Conservation (phyloP, 1,140 invertebrate genomes). For the Drosophila kepulauana region DNA sequence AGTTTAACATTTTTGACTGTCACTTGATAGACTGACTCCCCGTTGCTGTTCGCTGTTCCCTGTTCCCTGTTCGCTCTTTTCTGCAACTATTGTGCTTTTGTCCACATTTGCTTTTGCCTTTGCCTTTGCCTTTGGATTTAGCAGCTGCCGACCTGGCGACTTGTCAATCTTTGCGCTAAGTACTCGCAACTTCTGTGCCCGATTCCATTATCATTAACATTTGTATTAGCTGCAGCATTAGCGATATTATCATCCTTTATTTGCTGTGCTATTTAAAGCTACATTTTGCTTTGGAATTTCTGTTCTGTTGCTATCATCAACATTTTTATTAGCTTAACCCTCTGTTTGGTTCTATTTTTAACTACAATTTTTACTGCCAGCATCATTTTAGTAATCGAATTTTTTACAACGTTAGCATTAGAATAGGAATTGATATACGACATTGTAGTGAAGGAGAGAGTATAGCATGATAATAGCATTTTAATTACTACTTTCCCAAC, state of each 20-base stretch:
- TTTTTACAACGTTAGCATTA: no score
- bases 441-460: no score
- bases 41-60: not conserved
- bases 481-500: no score
- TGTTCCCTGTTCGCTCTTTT: not conserved
- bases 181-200: slow-evolving; percentile 10
- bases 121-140: not conserved
- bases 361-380: no score
- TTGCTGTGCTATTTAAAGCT: not conserved
- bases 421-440: no score
- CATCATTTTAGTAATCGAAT: no score
- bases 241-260: not conserved
- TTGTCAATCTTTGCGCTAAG: not conserved
- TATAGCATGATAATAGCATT: no score
- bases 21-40: slow-evolving; percentile 22
- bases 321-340: no score
- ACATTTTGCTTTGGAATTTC: not conserved
- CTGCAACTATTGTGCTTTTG: not conserved
- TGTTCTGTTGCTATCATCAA: no score
- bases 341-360: no score
- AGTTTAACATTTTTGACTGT: slow-evolving; percentile 27
- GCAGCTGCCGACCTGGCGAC: not conserved
- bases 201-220: slow-evolving; percentile 6
- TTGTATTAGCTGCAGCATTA: not conserved
- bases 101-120: not conserved